phyloP scores from a whole-genome alignment of 30 jellyfish, hydroid and myxozoan genomes.

The Aurelia coerulea region DNA sequence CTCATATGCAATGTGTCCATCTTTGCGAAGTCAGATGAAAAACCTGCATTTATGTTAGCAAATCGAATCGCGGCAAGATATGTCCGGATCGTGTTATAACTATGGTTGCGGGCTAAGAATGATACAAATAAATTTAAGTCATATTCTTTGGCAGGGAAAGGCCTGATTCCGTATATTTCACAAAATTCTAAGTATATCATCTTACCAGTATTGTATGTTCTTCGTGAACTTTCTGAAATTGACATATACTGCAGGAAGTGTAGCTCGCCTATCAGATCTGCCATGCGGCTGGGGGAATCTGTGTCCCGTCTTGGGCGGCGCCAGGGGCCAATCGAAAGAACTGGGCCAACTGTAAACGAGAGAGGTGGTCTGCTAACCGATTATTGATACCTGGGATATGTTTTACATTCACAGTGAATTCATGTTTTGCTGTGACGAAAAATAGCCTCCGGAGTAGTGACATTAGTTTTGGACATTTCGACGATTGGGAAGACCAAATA shows the following conservation, averaged over 20 bases:
- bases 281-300: slow-evolving; percentile 20
- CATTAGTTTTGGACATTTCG: too few species aligned
- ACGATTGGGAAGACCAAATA: too few species aligned
- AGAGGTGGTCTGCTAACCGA: too few species aligned
- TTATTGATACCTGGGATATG: too few species aligned
- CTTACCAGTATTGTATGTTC: neutral
- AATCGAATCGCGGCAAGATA: slow-evolving; percentile 1
- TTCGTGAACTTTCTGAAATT: neutral
- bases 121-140: slow-evolving; percentile 7
- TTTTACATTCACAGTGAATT: too few species aligned
- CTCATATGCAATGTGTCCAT: neutral
- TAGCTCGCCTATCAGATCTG: neutral
- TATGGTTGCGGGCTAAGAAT: neutral
- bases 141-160: neutral
- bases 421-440: too few species aligned
- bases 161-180: neutral
- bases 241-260: neutral
- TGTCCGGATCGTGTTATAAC: neutral
- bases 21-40: neutral
- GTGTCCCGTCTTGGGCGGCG: neutral
- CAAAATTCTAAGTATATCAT: neutral
- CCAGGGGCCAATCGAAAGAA: too few species aligned
- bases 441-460: too few species aligned
- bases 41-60: neutral
- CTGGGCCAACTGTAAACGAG: too few species aligned